Conservation (phyloP, 2,888 invertebrate genomes). For the Biston stratarius region DNA sequence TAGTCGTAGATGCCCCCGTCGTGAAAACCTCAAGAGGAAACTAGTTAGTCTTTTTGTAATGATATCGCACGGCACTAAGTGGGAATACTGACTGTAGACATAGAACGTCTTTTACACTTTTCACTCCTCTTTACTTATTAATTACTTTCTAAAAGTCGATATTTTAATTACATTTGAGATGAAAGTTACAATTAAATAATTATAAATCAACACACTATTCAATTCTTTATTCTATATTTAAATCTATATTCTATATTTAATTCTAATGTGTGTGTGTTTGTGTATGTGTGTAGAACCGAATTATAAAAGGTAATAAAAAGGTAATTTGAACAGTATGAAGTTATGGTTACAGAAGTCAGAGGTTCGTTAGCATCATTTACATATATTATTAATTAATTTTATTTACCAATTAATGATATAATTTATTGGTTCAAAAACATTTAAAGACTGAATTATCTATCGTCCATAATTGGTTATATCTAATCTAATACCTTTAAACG, state of each 20-base stretch:
- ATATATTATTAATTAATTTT: slow-evolving; percentile 36
- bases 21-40: slow-evolving; percentile 18
- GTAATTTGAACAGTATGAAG: slow-evolving; percentile 21
- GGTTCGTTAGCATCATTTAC: slow-evolving; percentile 25
- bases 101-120: too few relatives aligned
- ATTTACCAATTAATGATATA: slow-evolving; percentile 25
- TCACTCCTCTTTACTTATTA: too few relatives aligned
- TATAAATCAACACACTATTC: too few relatives aligned
- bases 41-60: slow-evolving; percentile 25
- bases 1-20: slow-evolving; percentile 13
- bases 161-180: too few relatives aligned
- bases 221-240: too few relatives aligned
- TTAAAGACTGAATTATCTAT: slow-evolving; percentile 4
- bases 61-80: slow-evolving; percentile 7
- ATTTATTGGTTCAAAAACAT: slow-evolving; percentile 32
- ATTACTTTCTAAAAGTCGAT: too few relatives aligned
- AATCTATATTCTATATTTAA: not conserved
- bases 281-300: slow-evolving; percentile 4
- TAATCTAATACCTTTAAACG: too few relatives aligned
- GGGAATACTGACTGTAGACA: not conserved
- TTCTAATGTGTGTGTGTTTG: not conserved
- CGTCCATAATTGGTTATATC: too few relatives aligned
- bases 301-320: slow-evolving; percentile 15
- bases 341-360: slow-evolving; percentile 23
- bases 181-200: too few relatives aligned